Conservation (phyloP, 2,113 vertebrate species). For the Candoia aspera region DNA sequence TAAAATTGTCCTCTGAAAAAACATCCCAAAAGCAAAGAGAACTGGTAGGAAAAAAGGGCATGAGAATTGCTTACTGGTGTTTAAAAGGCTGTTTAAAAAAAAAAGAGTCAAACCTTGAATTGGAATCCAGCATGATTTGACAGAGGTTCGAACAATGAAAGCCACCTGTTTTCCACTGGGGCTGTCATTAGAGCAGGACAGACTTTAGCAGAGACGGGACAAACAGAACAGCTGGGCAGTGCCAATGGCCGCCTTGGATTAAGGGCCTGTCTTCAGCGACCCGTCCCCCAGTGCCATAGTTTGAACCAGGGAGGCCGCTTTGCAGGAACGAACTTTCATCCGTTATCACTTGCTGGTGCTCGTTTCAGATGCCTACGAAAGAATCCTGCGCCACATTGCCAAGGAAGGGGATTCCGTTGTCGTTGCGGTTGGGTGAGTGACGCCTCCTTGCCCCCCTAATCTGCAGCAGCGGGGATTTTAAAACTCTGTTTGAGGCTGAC, state of each 20-base stretch:
- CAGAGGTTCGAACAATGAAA: too few relatives aligned
- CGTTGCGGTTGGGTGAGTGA: slow-evolving; percentile 50
- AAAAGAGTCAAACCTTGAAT: too few relatives aligned
- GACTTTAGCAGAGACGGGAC: too few relatives aligned
- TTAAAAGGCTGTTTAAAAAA: too few relatives aligned
- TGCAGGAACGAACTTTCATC: fast-evolving
- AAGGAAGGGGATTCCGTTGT: slow-evolving; percentile 48
- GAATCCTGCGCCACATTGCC: slow-evolving; percentile 45
- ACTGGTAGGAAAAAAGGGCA: too few relatives aligned
- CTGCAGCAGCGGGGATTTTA: not conserved
- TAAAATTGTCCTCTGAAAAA: not conserved
- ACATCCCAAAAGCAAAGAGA: not conserved
- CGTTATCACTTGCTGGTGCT: slow-evolving; percentile 18
- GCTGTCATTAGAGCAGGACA: too few relatives aligned
- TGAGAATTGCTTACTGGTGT: too few relatives aligned
- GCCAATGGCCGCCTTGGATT: not conserved
- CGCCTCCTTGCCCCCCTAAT: not conserved
- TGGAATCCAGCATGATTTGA: too few relatives aligned
- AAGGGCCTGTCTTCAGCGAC: not conserved
- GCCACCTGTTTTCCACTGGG: too few relatives aligned
- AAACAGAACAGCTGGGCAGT: not conserved
- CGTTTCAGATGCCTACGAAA: slow-evolving; percentile 52
- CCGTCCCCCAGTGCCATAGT: not conserved
- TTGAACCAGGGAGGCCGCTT: not conserved
- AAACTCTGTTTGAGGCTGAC: not conserved